A percentile compares a stretch with the other conserved stretches of the same genome.
Conservation (phyloP, 2,797 vertebrate genomes). For the Acanthiza pusilla region DNA sequence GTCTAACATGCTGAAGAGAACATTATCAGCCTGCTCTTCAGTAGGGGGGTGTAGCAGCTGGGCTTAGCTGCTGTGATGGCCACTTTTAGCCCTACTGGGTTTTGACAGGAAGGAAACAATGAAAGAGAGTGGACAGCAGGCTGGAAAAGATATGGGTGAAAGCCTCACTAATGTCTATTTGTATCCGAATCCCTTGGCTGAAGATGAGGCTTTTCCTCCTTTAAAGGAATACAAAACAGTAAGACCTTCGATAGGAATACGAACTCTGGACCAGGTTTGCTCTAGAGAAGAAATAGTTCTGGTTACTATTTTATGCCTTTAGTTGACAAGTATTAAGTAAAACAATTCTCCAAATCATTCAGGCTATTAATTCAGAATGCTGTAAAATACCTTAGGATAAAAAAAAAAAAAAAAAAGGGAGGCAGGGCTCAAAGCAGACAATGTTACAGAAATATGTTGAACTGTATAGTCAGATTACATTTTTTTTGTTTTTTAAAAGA, state of each 20-base stretch:
- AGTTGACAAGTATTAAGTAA: neutral
- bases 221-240: neutral
- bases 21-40: conserved; percentile 2
- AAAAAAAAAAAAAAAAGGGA: neutral
- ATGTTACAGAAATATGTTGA: neutral
- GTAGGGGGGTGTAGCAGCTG: conserved; percentile 39
- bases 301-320: neutral
- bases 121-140: neutral
- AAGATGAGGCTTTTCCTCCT: neutral
- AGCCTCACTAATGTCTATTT: conserved; percentile 19
- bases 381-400: neutral
- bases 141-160: conserved; percentile 16
- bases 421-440: neutral
- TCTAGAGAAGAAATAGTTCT: neutral
- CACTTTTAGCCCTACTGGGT: conserved; percentile 23
- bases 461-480: neutral
- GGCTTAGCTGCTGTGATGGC: neutral
- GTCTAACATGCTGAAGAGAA: neutral
- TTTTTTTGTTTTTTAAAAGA: neutral
- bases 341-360: neutral
- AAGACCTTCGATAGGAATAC: neutral
- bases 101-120: conserved; percentile 60
- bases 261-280: neutral
- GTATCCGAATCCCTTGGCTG: neutral
- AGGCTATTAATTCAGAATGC: neutral